These are phyloP conservation scores for Numida meleagris DNA, from an alignment of 2,113 vertebrate species.

Conservation along the genomic window DNA sequence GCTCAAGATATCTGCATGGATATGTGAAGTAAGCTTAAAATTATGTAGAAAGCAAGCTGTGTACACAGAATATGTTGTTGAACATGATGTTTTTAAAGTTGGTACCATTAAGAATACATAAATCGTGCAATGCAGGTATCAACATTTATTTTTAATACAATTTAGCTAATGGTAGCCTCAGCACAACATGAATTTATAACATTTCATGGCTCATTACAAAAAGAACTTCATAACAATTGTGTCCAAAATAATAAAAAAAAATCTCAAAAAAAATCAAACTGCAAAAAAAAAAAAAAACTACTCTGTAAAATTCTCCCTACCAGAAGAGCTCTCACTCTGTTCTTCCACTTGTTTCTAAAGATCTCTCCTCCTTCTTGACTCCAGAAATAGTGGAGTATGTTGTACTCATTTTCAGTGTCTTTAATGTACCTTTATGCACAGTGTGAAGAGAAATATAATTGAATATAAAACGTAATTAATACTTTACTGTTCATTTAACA, in stretches of 20 bases:
- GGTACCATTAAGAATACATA: background rate
- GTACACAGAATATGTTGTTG: background rate
- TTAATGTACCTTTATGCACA: background rate
- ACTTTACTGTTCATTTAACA: background rate
- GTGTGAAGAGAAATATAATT: background rate
- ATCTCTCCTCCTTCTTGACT: background rate
- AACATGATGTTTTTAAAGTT: background rate
- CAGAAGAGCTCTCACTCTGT: background rate
- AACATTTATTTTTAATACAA: background rate
- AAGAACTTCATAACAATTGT: background rate
- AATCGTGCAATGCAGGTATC: background rate
- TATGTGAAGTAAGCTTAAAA: background rate
- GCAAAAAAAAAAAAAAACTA: background rate
- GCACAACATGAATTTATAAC: background rate
- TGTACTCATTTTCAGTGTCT: background rate
- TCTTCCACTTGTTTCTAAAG: background rate
- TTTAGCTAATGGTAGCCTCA: background rate
- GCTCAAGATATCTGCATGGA: background rate
- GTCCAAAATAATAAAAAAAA: background rate
- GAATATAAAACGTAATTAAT: background rate
- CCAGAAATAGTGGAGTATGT: background rate
- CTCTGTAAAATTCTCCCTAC: background rate
- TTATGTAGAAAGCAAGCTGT: background rate
- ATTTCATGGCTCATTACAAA: background rate
- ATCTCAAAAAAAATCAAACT: background rate